phyloP scores from a whole-genome alignment of 2,113 vertebrate species.

The western clawed frog (Xenopus tropicalis) region UCB_Xtro_10.0 CM004451.2:33966001-33966500 shows the following conservation, averaged over 20 bases:
- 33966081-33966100: no score
- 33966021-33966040: no score
- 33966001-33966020: no score
- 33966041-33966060: no score
- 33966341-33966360: slow-evolving; percentile 51
- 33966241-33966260: slow-evolving; percentile 28
- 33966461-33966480: neutral
- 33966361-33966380: slow-evolving; percentile 15
- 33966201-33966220: slow-evolving; percentile 41
- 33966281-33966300: slow-evolving; percentile 73
- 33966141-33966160: no score
- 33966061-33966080: no score
- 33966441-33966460: neutral
- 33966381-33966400: neutral
- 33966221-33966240: slow-evolving; percentile 49
- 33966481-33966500: no score
- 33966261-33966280: slow-evolving; percentile 54
- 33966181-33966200: neutral
- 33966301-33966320: slow-evolving; percentile 56
- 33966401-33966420: slow-evolving; percentile 7
- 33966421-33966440: neutral
- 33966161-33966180: neutral
- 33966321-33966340: slow-evolving; percentile 57
- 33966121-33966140: no score
- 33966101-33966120: no score